Evolutionary conservation across 2,888 invertebrate genomes (phyloP).

Genomic region (Agrochola macilenta): DNA sequence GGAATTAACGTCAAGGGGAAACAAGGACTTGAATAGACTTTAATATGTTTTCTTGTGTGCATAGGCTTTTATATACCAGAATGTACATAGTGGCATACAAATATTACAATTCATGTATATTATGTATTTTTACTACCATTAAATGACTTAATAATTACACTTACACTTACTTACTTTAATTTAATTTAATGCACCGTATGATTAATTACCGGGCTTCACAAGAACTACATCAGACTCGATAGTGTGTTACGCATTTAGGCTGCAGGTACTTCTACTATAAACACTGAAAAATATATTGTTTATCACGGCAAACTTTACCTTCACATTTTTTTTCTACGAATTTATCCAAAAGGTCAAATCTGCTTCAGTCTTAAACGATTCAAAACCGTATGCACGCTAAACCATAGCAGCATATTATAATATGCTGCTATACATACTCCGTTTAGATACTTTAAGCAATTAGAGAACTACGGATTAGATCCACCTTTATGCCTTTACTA

Average conservation of each 20-base stretch:
- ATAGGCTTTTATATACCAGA: not conserved
- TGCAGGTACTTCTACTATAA: not conserved
- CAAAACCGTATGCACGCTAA: constrained; percentile 29
- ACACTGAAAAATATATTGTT: constrained; percentile 13
- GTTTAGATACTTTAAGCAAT: constrained; percentile 32
- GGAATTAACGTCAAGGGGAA: not conserved
- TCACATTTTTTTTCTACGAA: constrained; percentile 1
- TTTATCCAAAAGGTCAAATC: constrained; percentile 41
- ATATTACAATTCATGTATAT: not conserved
- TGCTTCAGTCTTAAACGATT: constrained; percentile 60
- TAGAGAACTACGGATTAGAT: constrained; percentile 43
- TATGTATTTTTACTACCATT: not conserved
- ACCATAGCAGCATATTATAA: constrained; percentile 12
- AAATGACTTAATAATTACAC: not conserved
- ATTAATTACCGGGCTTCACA: not conserved
- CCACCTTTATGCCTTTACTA: constrained; percentile 25
- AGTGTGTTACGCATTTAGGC: constrained; percentile 20
- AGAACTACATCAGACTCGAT: not conserved
- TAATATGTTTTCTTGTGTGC: not conserved
- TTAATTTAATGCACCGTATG: not conserved
- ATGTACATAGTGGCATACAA: not conserved
- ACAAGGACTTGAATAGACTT: not conserved
- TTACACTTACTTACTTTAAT: not conserved
- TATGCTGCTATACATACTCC: constrained; percentile 8
- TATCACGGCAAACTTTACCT: not conserved